Evolutionary conservation across 2,888 invertebrate genomes (phyloP), one percentile per base, ranked within the genome.

Genomic region (Panzeria rudis): DNA sequence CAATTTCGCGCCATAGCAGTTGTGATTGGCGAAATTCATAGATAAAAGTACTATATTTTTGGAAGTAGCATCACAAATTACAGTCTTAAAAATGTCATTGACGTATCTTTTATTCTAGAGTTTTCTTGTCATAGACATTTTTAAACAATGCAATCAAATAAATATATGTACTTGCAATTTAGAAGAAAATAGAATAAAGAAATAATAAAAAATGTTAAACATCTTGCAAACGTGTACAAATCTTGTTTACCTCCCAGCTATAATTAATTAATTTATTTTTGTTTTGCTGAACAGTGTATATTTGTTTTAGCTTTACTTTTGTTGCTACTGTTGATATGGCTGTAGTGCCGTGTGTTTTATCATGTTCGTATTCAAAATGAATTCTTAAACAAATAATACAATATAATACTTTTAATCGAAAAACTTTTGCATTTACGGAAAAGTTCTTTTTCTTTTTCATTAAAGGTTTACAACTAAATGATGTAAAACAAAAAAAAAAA

Each of bases 341-440:
- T 17, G n/a, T n/a, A 29, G 29, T 64, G 41, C 59, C 25, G 50
- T 54, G 35, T 54, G 17, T 66, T 69, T 77, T 41, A 66, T 61
- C 61, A 72, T 66, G 35, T 79, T 69, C 44, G 77, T 56, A 47
- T 71, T 75, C 56, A 75, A 79, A 82, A 78, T 32, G 52, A 81
- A 75, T 76, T 75, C 82, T 85, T 79, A 75, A 79, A 61, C 83
- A 86, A 86, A 80, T 80, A 83, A 72, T 54, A 77, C 77, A 69
- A 71, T 64, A 72, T 61, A 79, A 78, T 77, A 83, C 81, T 86
- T 86, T 86, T 81, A 86, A 86, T 86, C 86, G 86, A 86, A 86
- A 86, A 86, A 86, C 81, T 86, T 86, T 86, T 86, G 54, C 81
- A 82, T 82, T 54, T 86, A 62, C 62, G 47, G 38, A 66, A 50